Evolutionary conservation across 2,888 invertebrate species (phyloP).

Genomic region (Pseudolycoriella hygida): DNA sequence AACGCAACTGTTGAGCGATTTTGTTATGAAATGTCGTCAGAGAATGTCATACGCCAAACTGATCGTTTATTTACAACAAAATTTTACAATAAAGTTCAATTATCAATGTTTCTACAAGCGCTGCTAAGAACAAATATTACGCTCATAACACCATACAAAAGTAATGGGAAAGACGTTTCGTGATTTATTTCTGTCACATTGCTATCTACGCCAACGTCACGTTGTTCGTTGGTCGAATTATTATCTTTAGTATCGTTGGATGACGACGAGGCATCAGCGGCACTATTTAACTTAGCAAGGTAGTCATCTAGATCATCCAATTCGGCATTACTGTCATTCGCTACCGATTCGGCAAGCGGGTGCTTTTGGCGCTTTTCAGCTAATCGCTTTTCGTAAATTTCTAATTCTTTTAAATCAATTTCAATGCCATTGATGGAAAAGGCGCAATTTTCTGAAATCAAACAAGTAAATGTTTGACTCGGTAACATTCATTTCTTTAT

Average conservation of each 20-base stretch:
- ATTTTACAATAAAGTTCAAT: constrained; percentile 11
- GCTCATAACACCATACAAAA: constrained; percentile 26
- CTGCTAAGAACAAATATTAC: constrained; percentile 26
- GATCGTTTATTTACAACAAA: too few relatives aligned
- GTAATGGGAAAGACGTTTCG: constrained; percentile 19
- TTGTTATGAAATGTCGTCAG: too few relatives aligned
- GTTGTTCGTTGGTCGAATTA: neutral
- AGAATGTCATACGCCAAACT: too few relatives aligned
- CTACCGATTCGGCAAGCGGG: neutral
- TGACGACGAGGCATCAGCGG: neutral
- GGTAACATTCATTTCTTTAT: too few relatives aligned
- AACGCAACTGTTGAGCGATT: too few relatives aligned
- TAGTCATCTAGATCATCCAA: constrained; percentile 27
- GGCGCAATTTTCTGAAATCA: constrained; percentile 4
- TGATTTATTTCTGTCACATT: neutral
- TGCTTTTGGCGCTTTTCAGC: constrained; percentile 16
- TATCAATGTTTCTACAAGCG: constrained; percentile 21
- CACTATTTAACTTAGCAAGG: constrained; percentile 15
- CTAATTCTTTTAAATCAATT: constrained; percentile 29
- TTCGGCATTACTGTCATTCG: neutral
- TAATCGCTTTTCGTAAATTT: constrained; percentile 23
- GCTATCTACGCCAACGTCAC: neutral
- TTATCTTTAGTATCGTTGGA: neutral
- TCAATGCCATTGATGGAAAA: constrained; percentile 25
- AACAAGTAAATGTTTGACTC: neutral